Evolutionary conservation across 2,888 invertebrate genomes (phyloP), one percentile per base, ranked within the genome.

Genomic region (Drosophila subsilvestris): DNA sequence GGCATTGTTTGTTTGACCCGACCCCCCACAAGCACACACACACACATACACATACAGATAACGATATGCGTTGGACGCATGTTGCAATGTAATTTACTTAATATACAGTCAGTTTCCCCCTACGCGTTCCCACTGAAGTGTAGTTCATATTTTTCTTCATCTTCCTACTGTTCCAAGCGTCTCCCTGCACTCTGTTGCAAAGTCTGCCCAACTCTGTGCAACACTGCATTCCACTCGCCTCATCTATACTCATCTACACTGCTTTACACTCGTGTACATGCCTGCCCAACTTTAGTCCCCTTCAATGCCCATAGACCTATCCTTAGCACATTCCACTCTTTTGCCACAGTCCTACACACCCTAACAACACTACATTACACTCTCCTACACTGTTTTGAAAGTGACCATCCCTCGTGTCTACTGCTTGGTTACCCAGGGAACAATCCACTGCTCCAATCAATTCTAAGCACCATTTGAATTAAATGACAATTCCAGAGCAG

Each of bases 401-500:
- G 37, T 37, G 20, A 53, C 53, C 17, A 37, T 18, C 32, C 42
- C 42, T 8, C 53, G 42, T 25, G 32, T 42, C 20, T 37, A 7
- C 37, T 37, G 37, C n/a, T 37, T n/a, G 37, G 37, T n/a, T 63
- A 63, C n/a, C 63, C 63, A 44, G 65, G 44, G 49, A 32, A 42
- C 25, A 18, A 14, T 12, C 4, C 17, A 37, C 27, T 44, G 45
- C 37, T 14, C 73, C 71, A 71, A 72, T 73, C 74, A 51, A 74
- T 59, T 59, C 58, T 42, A 48, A 81, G 66, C 66, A 63, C 59
- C 84, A 80, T 80, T 75, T 75, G 80, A 80, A 75, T 83, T 77
- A 88, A 88, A 86, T 74, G 86, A 63, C 66, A 74, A 74, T 65
- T 56, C 25, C 27, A 27, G 12, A 66, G 37, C 25, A 44, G 63